Base-by-base conservation (phyloP, 2,888 invertebrate species). In the Eristalis arbustorum region DNA sequence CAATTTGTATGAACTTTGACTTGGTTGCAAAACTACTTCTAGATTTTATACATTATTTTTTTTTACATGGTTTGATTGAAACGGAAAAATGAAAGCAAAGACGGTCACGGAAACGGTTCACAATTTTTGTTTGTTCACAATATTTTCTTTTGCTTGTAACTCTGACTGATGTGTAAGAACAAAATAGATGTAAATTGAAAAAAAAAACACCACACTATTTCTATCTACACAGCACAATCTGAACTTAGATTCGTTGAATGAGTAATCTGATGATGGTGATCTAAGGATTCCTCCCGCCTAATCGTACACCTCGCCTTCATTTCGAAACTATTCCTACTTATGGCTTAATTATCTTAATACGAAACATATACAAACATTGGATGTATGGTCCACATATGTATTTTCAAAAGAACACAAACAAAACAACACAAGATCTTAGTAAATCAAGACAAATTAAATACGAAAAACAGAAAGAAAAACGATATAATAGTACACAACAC, bases 361-460 rank as follows among this genome's bases (percentile, higher is more conserved):
- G 18, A 49, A 18, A 49, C 8, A 18, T 18, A 18, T 18, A 49
- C 49, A 18, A 8, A 18, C 18, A 49, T 49, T 49, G 5, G 49
- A 22, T 6, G 49, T 49, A 18, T 18, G 49, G 18, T 49, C 8
- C 49, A 49, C 18, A 49, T 18, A n/a, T 49, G n/a, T n/a, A 8
- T 42, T 42, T 14, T 6, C 4, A 49, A 49, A 49, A 8, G 3
- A 49, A 49, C 49, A 49, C 49, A 49, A 49, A 49, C 49, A 18
- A 18, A 49, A 49, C 18, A 49, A 49, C 49, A 49, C 49, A 49
- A 49, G 18, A 49, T 8, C 6, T 8, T 49, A 28, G 28, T 1
- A 68, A 61, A 76, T 56, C 56, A 68, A 34, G 42, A n/a, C n/a
- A 73, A 59, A 67, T 2, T n/a, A 42, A 59, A 34, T 22, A 22